phyloP scores from a whole-genome alignment of 1,140 invertebrate genomes.

The Sipha flava region DNA sequence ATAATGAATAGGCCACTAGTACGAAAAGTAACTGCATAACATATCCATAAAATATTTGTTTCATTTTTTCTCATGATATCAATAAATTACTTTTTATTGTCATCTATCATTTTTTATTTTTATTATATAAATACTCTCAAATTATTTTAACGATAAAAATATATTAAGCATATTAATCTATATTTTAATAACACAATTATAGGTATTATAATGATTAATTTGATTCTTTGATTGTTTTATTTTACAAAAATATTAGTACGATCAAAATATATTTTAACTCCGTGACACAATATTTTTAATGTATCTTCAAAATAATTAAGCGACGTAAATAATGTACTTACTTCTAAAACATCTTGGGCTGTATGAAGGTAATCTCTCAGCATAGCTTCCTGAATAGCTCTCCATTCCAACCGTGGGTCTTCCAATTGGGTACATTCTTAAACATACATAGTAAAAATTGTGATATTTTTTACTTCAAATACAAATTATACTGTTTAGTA shows the following conservation, averaged over 20 bases:
- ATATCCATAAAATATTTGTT: conserved; percentile 13
- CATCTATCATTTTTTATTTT: not conserved
- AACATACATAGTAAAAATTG: conserved; percentile 41
- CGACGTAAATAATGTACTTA: conserved; percentile 46
- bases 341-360: conserved; percentile 87
- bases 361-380: conserved; percentile 89
- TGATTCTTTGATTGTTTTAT: not conserved
- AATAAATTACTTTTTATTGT: not conserved
- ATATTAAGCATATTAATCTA: not conserved
- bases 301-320: not conserved
- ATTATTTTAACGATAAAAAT: not conserved
- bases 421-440: conserved; percentile 89
- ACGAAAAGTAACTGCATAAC: conserved; percentile 27
- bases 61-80: not conserved
- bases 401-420: conserved; percentile 92
- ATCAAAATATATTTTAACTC: conserved; percentile 12
- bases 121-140: not conserved
- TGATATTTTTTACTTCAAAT: no score
- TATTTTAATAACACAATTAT: not conserved
- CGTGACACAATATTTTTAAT: conserved; percentile 15
- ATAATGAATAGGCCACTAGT: conserved; percentile 21
- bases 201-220: not conserved
- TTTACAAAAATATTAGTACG: conserved; percentile 17
- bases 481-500: conserved; percentile 30
- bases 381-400: conserved; percentile 91